Conservation (phyloP, 2,888 invertebrate genomes). For the Oscheius onirici region DNA sequence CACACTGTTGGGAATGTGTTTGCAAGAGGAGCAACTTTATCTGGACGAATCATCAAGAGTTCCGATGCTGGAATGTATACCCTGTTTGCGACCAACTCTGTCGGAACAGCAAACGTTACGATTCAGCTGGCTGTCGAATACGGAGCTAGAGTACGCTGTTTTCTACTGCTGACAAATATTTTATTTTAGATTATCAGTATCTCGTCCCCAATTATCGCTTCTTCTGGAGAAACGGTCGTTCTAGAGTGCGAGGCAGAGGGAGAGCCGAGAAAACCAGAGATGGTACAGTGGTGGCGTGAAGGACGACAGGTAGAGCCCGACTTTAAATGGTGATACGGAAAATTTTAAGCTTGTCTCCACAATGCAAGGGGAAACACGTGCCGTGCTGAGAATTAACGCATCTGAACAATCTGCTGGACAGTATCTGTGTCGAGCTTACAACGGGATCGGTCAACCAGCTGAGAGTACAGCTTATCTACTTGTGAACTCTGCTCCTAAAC, state of each 20-base stretch:
- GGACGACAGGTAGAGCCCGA: constrained; percentile 36
- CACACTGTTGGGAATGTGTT: constrained; percentile 63
- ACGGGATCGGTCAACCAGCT: constrained; percentile 63
- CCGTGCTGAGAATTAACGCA: constrained; percentile 63
- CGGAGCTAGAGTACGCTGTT: constrained; percentile 50
- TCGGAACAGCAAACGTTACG: constrained; percentile 66
- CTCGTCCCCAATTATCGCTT: constrained; percentile 65
- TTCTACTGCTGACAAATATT: background rate
- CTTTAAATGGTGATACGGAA: no score
- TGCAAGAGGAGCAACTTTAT: constrained; percentile 53
- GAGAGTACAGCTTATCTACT: constrained; percentile 58
- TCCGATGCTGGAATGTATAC: constrained; percentile 67
- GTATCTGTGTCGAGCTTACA: constrained; percentile 64
- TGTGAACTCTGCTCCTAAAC: constrained; percentile 62
- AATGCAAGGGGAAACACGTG: constrained; percentile 40
- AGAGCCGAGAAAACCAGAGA: constrained; percentile 57
- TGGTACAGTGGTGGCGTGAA: constrained; percentile 67
- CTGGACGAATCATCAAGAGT: constrained; percentile 49
- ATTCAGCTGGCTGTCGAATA: constrained; percentile 65
- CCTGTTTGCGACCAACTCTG: constrained; percentile 62
- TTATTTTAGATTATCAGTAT: constrained; percentile 54
- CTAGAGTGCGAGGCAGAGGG: constrained; percentile 70
- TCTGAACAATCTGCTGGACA: constrained; percentile 62
- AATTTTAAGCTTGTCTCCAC: constrained; percentile 18
- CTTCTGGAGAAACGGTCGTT: constrained; percentile 63